Evolutionary conservation across 2,888 invertebrate genomes (phyloP), one percentile per base, ranked within the genome.

Genomic region (Microchrysa polita): DNA sequence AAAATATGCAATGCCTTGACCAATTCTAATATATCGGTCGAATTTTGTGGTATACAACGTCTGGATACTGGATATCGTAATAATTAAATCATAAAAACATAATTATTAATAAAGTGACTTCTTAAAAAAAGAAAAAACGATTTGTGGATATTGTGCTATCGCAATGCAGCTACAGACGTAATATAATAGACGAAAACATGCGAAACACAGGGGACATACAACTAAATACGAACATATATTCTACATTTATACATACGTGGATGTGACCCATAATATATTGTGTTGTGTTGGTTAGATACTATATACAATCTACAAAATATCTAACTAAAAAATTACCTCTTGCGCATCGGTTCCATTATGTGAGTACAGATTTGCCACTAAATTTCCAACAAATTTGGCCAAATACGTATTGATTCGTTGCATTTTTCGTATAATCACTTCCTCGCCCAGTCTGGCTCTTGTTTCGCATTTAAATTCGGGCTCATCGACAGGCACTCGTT

Each of bases 371-470:
- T 85, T 81, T 2, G 83, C 81, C 27, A 88, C 82, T 16, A 83
- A 79, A 76, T 86, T 86, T 59, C 87, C 87, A 71, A 86, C 83
- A 74, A 85, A 78, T 74, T 86, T 80, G 16, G 86, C 83, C 48
- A 87, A 77, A 79, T 84, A 85, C 14, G 86, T 83, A 75, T 85
- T 81, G 1, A 86, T 80, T 55, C 83, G 82, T 76, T 81, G 80
- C 80, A 87, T 82, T 77, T 85, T 84, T 72, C 83, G 80, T 78
- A 84, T 84, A 42, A 87, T 83, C 12, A 84, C 81, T n/a, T 82
- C 80, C 42, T 82, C 81, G 42, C 81, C 81, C 0, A 81, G 77
- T 63, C 80, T 75, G 20, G 80, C 79, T 12, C 80, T 80, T 2
- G 77, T 78, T 1, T 80, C 79, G 73, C 84, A 84, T 59, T 82